Base-by-base conservation (phyloP, 2,113 vertebrate species). In the Hippocampus barbouri region DNA sequence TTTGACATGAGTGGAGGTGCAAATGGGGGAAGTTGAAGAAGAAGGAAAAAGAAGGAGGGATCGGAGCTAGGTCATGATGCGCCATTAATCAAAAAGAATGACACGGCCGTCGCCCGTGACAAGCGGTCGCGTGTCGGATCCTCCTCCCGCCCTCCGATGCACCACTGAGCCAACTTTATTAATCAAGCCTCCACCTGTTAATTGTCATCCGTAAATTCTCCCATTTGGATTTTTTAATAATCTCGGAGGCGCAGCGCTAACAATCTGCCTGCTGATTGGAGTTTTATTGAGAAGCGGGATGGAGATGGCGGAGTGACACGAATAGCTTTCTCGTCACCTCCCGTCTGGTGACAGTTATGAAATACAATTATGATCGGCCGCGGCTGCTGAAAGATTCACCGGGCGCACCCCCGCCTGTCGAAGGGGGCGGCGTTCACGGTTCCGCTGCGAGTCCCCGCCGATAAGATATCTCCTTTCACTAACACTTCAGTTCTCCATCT, bases 351-450 rank as follows among this genome's bases (percentile, higher is more conserved):
- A 96, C 96, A 97, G 94, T 91, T 94, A 94, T 93, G 94, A 96
- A 95, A 96, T 93, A 97, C 95, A 96, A 97, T 97, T 98, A 98
- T 97, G 94, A 95, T 61, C 15, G 59, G 94, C 91, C 87, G 94
- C 95, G 96, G 96, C 95, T 96, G 95, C 94, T 96, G 95, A 95
- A 94, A 94, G 94, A 96, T 96, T 95, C 94, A 94, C 94, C 95
- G 94, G 91, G 91, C 89, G 93, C 91, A 90, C 89, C 89, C 91
- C 92, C 91, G 94, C 93, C 93, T 92, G 90, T 93, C 92, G 91
- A 94, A 73, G 75, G 89, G 91, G 92, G 68, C 47, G 68, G 72
- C 18, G 30, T 53, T 66, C 71, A 66, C 67, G 86, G 79, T 83
- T 86, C 84, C 78, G 86, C 89, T 85, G 87, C 62, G 84, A 89